Evolutionary conservation across 2,888 invertebrate genomes (phyloP), one percentile per base, ranked within the genome.

Genomic region (Drosophila borborema): DNA sequence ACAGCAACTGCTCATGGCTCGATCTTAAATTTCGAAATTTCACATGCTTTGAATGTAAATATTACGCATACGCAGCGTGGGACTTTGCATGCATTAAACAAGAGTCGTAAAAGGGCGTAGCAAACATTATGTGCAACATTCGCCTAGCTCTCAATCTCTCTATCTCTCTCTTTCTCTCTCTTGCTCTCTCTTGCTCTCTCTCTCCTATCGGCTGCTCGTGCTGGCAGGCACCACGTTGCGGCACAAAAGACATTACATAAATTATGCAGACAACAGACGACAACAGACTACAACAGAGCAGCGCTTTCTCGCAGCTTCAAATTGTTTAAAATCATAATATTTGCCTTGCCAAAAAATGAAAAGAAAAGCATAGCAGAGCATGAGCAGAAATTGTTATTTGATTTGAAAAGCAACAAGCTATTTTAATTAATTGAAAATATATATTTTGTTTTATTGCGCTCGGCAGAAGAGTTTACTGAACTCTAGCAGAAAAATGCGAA

Each of bases 61-160:
- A 84, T 79, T 74, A 68, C 79, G 87, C 74, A 84, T 81, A 87
- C 87, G 87, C 89, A 77, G 69, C 82, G 77, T 87, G 87, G 65
- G 72, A 66, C 70, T 85, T 85, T 82, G 75, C 85, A 89, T 85
- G 82, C 85, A 85, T 87, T 80, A 89, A 85, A 70, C 63, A 83
- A 56, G 64, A 75, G 72, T 64, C 77, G 74, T 56, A 49, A 58
- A 48, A 54, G 65, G 53, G 34, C 64, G 64, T 48, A 16, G 67
- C 40, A 46, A 63, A 61, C 64, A 63, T 77, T 66, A 74, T 62
- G 56, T 69, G 77, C 86, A 68, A 45, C 75, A 88, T 82, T 82
- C 65, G 76, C 70, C 59, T 66, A 48, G 63, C 18, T 16, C 48
- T 41, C 63, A 46, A 58, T 48, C 23, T 56, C 28, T 28, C 28